These are phyloP conservation scores for Sialis lutaria DNA, from an alignment of 2,888 invertebrate species.

Conservation along the genomic window DNA sequence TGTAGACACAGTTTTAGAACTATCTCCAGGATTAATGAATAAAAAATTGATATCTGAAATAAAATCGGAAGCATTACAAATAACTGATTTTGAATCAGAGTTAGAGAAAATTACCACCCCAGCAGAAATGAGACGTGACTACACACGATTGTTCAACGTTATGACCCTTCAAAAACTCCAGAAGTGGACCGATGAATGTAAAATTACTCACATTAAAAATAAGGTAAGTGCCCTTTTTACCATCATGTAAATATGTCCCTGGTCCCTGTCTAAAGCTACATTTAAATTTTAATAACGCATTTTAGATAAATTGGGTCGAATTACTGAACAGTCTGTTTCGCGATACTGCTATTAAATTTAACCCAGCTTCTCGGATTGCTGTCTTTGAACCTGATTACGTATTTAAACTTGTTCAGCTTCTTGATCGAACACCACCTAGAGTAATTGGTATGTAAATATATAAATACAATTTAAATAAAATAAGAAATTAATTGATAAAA, in stretches of 20 bases:
- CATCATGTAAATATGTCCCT: no score
- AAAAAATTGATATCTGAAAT: not conserved
- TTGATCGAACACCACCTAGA: slow-evolving; percentile 32
- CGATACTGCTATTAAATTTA: slow-evolving; percentile 30
- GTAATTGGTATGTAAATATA: slow-evolving; percentile 34
- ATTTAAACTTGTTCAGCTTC: slow-evolving; percentile 35
- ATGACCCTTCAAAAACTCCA: slow-evolving; percentile 11
- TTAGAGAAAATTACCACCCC: slow-evolving; percentile 7
- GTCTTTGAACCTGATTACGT: slow-evolving; percentile 49
- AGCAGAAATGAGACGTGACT: slow-evolving; percentile 16
- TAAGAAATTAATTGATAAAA: not conserved
- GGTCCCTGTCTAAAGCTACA: no score
- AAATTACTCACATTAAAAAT: not conserved
- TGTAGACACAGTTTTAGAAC: not conserved
- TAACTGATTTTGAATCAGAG: not conserved
- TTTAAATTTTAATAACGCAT: slow-evolving; percentile 5
- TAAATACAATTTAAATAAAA: not conserved
- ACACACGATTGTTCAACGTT: slow-evolving; percentile 18
- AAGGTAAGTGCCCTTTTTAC: not conserved
- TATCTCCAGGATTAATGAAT: not conserved
- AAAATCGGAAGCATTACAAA: not conserved
- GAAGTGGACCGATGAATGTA: slow-evolving; percentile 29
- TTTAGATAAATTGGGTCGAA: slow-evolving; percentile 44
- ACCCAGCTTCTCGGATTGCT: slow-evolving; percentile 26
- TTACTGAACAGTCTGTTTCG: slow-evolving; percentile 39